phyloP scores from a whole-genome alignment of 2,113 vertebrate genomes.

The Porphyrio hochstetteri region DNA sequence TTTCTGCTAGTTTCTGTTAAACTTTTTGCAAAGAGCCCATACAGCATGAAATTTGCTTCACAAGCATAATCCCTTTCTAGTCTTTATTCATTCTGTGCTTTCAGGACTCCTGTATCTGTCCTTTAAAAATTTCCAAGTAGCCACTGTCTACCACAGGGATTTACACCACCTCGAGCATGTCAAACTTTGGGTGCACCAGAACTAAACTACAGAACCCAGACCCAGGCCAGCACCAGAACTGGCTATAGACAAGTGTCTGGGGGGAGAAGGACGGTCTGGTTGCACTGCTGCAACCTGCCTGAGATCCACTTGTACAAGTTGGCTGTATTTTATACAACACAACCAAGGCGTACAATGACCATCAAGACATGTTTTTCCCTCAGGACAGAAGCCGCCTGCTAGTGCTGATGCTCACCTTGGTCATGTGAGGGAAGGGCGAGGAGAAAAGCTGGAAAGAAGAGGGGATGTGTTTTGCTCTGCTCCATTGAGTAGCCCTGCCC shows the following conservation, averaged over 20 bases:
- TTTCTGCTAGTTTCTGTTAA: neutral
- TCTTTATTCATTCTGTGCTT: neutral
- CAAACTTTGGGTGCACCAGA: neutral
- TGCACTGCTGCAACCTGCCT: neutral
- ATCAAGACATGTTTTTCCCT: neutral
- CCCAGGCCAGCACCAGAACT: neutral
- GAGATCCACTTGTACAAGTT: rapidly evolving
- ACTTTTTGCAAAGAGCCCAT: neutral
- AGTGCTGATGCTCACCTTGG: neutral
- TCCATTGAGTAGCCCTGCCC: neutral
- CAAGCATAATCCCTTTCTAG: neutral
- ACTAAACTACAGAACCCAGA: neutral
- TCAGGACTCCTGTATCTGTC: neutral
- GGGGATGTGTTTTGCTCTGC: neutral
- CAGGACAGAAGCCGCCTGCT: neutral
- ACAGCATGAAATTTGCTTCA: neutral
- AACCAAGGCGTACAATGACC: neutral
- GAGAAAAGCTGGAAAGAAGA: neutral
- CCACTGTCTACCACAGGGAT: neutral
- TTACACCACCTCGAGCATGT: neutral
- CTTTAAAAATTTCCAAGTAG: neutral
- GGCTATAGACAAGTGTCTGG: neutral
- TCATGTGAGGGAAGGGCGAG: neutral
- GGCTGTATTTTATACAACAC: neutral
- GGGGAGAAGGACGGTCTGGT: too few relatives aligned